Evolutionary conservation across 2,888 invertebrate species (phyloP), one percentile per base, ranked within the genome.

Genomic region (Papilio demoleus): DNA sequence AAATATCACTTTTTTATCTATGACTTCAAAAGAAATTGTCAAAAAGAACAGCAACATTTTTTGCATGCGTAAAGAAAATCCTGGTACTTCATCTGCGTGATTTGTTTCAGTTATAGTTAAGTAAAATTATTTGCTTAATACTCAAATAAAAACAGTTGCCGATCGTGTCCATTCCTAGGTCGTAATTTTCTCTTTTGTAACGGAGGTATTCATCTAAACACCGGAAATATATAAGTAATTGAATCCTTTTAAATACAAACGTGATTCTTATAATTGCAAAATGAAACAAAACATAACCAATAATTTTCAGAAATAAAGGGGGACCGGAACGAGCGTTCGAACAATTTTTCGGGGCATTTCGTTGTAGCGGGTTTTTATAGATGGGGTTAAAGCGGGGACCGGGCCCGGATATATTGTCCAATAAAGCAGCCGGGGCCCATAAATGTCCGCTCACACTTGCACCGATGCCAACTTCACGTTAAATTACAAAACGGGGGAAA

Each of bases 341-440:
- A 63, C 62, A 63, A 63, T 67, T 63, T 67, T 67, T 61, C 50
- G 42, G 62, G 36, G 62, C 56, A 42, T 19, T 42, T 17, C 31
- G 67, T 50, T 56, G 38, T 42, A 45, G 45, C 42, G 17, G 56
- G 63, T 87, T 85, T 87, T 86, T 87, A 84, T 84, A 81, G 80
- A 82, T 79, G 81, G 79, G 80, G 80, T 81, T 81, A 83, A 83
- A 82, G 81, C 77, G 73, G 73, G 74, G 64, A 45, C 66, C 81
- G 81, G 76, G 77, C 72, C 79, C 80, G 80, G 80, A 90, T 90
- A 90, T 89, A 90, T 90, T 75, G 88, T 80, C 85, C 89, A 90
- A 91, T 90, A 91, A 91, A 87, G 81, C 81, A 79, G 77, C 76
- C 75, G 76, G 72, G 73, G 75, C 74, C 84, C 80, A 87, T 88